These are phyloP conservation scores for Micrastur ruficollis DNA, from an alignment of 2,797 vertebrate genomes.

Conservation along the genomic window DNA sequence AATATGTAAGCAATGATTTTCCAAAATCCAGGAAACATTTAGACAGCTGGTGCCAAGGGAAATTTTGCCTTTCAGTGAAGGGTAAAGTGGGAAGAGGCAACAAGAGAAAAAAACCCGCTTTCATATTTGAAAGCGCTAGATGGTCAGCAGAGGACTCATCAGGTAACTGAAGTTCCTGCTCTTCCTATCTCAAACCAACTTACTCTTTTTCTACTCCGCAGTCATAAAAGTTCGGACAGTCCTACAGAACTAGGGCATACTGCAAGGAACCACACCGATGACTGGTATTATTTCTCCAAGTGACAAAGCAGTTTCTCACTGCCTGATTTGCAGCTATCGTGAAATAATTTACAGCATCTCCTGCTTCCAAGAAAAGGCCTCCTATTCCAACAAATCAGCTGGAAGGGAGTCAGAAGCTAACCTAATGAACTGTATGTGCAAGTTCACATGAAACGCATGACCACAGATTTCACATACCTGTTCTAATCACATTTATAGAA, in stretches of 20 bases:
- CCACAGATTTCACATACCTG: not conserved
- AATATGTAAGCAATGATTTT: not conserved
- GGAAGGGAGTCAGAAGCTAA: not conserved
- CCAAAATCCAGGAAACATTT: not conserved
- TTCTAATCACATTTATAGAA: not conserved
- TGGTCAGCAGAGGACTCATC: not conserved
- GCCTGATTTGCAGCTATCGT: not conserved
- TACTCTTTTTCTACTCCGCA: not conserved
- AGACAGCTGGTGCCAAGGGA: not conserved
- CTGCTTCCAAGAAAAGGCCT: not conserved
- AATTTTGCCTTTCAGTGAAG: not conserved
- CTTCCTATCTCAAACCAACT: not conserved
- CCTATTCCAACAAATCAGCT: not conserved
- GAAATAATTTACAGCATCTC: not conserved
- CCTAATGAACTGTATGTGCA: not conserved
- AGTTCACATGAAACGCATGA: not conserved
- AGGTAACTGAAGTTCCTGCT: not conserved
- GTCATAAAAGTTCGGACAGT: not conserved
- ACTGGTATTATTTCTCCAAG: not conserved
- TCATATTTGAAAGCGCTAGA: not conserved
- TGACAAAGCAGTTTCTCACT: not conserved
- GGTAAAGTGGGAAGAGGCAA: not conserved
- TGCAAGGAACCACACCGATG: not conserved
- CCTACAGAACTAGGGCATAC: not conserved
- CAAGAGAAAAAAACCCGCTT: not conserved